Percentiles rank a stretch among this genome's conserved stretches.
Conservation (phyloP, 1,140 invertebrate genomes). For the Drosophila lacertosa region DNA sequence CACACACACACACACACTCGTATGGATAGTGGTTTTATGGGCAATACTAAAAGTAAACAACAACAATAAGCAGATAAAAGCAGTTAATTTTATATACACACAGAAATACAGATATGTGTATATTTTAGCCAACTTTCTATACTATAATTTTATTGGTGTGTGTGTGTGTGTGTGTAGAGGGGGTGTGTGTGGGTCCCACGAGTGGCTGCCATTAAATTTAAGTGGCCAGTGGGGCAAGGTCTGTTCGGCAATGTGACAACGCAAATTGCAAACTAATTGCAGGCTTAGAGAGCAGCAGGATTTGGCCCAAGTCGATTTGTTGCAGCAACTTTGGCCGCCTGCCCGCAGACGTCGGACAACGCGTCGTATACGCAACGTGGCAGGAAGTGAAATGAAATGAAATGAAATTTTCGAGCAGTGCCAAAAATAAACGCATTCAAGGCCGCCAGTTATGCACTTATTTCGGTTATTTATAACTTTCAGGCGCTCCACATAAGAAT, state of each 20-base stretch:
- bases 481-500: constrained; percentile 53
- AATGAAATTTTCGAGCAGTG: constrained; percentile 17
- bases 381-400: constrained; percentile 19
- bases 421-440: constrained; percentile 67
- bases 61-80: constrained; percentile 61
- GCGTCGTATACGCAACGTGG: constrained; percentile 45
- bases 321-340: constrained; percentile 52
- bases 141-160: constrained; percentile 14
- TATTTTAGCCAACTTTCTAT: constrained; percentile 7
- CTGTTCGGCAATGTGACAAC: constrained; percentile 21
- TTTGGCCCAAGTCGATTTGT: constrained; percentile 44
- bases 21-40: constrained; percentile 22
- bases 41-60: constrained; percentile 17
- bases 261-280: constrained; percentile 49
- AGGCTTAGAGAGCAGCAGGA: constrained; percentile 22
- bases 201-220: constrained; percentile 33
- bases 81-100: constrained; percentile 62
- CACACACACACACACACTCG: constrained; percentile 13
- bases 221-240: constrained; percentile 14
- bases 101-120: constrained; percentile 38
- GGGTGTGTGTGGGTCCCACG: not conserved
- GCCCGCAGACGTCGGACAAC: constrained; percentile 39
- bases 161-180: constrained; percentile 1
- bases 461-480: constrained; percentile 68
- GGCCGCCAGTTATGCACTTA: constrained; percentile 54